Base-by-base conservation (phyloP, 1,140 invertebrate species). In the Caerostris extrusa region DNA sequence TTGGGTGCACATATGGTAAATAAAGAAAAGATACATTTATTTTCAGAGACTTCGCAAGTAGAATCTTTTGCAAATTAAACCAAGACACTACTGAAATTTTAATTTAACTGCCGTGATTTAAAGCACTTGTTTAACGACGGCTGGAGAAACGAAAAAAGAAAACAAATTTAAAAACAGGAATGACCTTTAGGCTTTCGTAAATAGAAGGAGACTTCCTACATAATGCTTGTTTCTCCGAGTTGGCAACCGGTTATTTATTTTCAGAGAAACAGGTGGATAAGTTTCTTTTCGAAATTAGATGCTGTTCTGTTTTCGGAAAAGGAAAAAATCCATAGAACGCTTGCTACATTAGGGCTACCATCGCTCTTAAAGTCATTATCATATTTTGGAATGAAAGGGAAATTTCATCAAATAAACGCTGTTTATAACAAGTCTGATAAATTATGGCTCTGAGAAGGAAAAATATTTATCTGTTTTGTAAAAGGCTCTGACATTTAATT, bases 201-300 rank as follows among this genome's bases (percentile, higher is more conserved):
- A 77, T 77, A 77, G 69, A 34, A 77, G 4, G 69, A 53, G 10
- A 10, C 50, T 3, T 77, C 61, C 12, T n/a, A n/a, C n/a, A 12
- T 77, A 77, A 77, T 77, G 19, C 8, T 12, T 12, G 19, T 34
- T 77, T 50, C 34, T 7, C 3, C 1, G 8, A 77, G 69, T 50
- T 7, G 34, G 0, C 69, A 12, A 50, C 10, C 10, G 69, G 8
- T 77, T 77, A 77, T 77, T 77, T 77, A 77, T 77, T 77, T 34
- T 8, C 7, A 77, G 69, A 50, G 69, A 77, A n/a, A 77, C 69
- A 77, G 69, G 69, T 77, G 69, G 19, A 77, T 53, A 10, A 77
- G 50, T 77, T 77, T 12, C 69, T 77, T 77, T 12, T 77, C 19
- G 69, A 77, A 77, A 77, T 77, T 77, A 34, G 69, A 77, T 50